Conservation (phyloP, 37 sponge, comb jelly and placozoan species). For the Crambe crambe region DNA sequence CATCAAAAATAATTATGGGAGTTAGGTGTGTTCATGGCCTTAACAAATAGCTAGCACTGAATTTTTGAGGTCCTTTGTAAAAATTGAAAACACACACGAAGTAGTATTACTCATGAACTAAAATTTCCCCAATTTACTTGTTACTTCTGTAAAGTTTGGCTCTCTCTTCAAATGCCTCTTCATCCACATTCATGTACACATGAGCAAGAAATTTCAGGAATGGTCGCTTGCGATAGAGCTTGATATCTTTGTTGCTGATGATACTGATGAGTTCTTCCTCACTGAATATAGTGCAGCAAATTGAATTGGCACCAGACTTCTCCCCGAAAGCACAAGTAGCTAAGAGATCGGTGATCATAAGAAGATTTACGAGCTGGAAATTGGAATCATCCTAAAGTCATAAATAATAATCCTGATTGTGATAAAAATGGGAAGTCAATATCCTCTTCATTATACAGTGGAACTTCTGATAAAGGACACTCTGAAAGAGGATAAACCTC, state of each 20-base stretch:
- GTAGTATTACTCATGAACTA: too few species aligned
- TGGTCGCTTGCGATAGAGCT: conserved; percentile 54
- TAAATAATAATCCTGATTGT: too few species aligned
- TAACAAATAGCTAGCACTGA: too few species aligned
- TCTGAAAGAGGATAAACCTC: too few species aligned
- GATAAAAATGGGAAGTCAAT: too few species aligned
- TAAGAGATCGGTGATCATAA: conserved; percentile 64
- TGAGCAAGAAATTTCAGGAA: conserved; percentile 68
- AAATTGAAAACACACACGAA: too few species aligned
- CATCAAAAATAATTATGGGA: too few species aligned
- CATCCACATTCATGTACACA: conserved; percentile 53
- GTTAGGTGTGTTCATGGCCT: too few species aligned
- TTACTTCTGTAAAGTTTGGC: neutral
- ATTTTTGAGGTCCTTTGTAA: too few species aligned
- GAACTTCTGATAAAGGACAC: too few species aligned
- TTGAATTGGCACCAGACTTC: conserved; percentile 70
- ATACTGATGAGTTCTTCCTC: conserved; percentile 18
- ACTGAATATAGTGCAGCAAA: conserved; percentile 63
- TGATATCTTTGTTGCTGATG: conserved; percentile 22
- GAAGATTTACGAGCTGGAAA: conserved; percentile 41
- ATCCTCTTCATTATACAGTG: too few species aligned
- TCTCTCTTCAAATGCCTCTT: neutral
- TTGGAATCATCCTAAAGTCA: conserved; percentile 43
- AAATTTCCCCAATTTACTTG: too few species aligned
- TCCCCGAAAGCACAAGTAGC: conserved; percentile 81